These are phyloP conservation scores for Aramus guarauna DNA, from an alignment of 2,113 vertebrate genomes.

Conservation along the genomic window DNA sequence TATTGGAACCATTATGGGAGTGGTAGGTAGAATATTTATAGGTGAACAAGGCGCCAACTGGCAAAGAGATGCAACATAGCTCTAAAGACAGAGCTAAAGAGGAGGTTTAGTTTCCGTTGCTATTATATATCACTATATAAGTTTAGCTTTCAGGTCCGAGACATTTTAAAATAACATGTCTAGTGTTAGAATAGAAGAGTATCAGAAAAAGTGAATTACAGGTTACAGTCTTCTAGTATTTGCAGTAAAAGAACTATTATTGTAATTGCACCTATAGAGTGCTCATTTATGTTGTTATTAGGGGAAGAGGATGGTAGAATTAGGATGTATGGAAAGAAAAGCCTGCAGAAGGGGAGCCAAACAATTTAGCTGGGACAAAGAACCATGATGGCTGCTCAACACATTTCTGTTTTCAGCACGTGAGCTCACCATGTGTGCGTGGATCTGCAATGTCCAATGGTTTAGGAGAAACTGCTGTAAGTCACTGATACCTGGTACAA, in stretches of 20 bases:
- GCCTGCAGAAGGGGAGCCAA: neutral
- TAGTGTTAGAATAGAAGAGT: slow-evolving; percentile 13
- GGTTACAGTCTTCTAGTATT: slow-evolving; percentile 24
- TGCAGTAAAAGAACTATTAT: slow-evolving; percentile 12
- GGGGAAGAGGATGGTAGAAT: neutral
- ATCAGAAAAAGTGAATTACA: slow-evolving; percentile 36
- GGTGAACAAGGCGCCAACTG: neutral
- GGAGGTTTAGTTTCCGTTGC: neutral
- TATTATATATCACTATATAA: slow-evolving; percentile 3
- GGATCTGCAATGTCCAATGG: neutral
- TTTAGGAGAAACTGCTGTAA: neutral
- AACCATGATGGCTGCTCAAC: neutral
- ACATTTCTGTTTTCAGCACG: neutral
- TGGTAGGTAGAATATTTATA: neutral
- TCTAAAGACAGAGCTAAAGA: neutral
- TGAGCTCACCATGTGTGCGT: neutral
- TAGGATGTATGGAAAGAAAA: neutral
- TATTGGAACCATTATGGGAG: neutral
- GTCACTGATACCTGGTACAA: neutral
- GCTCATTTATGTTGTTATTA: slow-evolving; percentile 18
- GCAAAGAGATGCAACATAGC: neutral
- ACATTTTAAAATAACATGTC: slow-evolving; percentile 33
- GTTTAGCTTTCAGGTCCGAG: slow-evolving; percentile 6
- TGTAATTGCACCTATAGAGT: neutral
- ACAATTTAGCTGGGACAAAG: neutral